phyloP scores from a whole-genome alignment of 92 coral and sea anemone species.

The Parazoanthus atlanticus region DNA sequence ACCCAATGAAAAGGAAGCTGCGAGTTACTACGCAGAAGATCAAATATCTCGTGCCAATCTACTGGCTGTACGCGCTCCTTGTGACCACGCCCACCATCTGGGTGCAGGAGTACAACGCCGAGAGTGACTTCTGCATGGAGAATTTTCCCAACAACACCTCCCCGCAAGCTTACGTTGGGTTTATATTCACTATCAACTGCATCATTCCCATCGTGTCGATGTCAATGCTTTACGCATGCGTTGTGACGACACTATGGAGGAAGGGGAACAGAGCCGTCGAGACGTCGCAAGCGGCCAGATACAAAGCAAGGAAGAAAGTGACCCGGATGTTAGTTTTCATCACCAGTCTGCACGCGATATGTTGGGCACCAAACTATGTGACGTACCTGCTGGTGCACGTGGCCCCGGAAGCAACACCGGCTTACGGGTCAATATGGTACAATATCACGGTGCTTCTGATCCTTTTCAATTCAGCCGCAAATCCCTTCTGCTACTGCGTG shows the following conservation, averaged over 20 bases:
- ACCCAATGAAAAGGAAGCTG: constrained; percentile 18
- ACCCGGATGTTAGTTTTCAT: constrained; percentile 70
- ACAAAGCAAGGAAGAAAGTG: constrained; percentile 72
- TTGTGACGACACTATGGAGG: constrained; percentile 68
- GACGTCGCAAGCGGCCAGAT: constrained; percentile 67
- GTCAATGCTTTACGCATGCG: constrained; percentile 60
- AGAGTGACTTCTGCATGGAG: background rate
- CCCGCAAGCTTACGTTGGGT: background rate
- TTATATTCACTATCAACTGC: constrained; percentile 48
- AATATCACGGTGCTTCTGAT: constrained; percentile 77
- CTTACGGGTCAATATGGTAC: constrained; percentile 76
- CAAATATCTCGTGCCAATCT: too few species aligned
- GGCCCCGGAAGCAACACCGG: constrained; percentile 54
- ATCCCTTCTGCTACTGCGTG: constrained; percentile 77
- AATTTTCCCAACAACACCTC: background rate
- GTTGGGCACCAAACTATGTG: constrained; percentile 83
- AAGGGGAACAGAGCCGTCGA: constrained; percentile 54
- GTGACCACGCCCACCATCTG: too few species aligned
- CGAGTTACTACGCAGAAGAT: too few species aligned
- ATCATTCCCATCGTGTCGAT: constrained; percentile 61
- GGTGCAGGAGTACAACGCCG: background rate
- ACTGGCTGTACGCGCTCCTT: too few species aligned
- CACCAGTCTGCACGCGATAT: constrained; percentile 64
- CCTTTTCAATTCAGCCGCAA: constrained; percentile 75
- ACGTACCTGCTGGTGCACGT: constrained; percentile 67